These are phyloP conservation scores for Hemicrepidius hirtus DNA, from an alignment of 2,888 invertebrate genomes.

Conservation along the genomic window DNA sequence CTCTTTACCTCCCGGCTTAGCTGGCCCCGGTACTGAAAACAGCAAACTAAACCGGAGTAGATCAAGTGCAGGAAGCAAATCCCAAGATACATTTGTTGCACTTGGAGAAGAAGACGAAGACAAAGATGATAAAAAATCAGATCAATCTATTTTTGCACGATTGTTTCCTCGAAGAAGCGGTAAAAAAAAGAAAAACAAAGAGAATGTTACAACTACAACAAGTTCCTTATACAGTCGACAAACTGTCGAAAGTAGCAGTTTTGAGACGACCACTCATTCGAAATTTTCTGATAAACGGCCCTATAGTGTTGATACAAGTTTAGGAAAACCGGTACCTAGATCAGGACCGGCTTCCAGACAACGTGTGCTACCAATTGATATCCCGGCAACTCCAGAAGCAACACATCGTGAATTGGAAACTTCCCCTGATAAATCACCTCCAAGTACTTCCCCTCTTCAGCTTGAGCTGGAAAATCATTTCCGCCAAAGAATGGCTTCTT, in stretches of 20 bases:
- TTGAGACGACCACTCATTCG: not conserved
- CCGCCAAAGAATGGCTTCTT: constrained; percentile 63
- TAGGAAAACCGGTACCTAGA: constrained; percentile 57
- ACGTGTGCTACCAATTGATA: constrained; percentile 75
- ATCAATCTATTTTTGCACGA: constrained; percentile 79
- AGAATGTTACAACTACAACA: constrained; percentile 65
- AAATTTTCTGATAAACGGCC: constrained; percentile 15
- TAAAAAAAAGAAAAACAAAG: constrained; percentile 78
- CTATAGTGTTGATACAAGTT: constrained; percentile 6
- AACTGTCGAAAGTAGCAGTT: constrained; percentile 15
- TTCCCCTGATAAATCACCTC: constrained; percentile 57
- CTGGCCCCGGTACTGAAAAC: constrained; percentile 72
- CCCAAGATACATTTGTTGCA: constrained; percentile 65
- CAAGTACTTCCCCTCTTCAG: constrained; percentile 63
- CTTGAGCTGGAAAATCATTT: constrained; percentile 66
- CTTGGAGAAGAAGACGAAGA: constrained; percentile 68
- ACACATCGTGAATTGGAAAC: constrained; percentile 56
- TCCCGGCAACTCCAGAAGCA: constrained; percentile 70
- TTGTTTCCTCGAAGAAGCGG: constrained; percentile 82
- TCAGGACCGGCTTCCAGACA: constrained; percentile 75
- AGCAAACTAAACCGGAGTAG: constrained; percentile 74
- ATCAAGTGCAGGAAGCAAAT: constrained; percentile 70
- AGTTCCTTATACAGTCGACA: constrained; percentile 22
- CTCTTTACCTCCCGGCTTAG: constrained; percentile 78
- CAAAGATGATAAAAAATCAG: constrained; percentile 72